Evolutionary conservation across 2,888 invertebrate species (phyloP), one percentile per base, ranked within the genome.

Genomic region (Cistogaster globosa): DNA sequence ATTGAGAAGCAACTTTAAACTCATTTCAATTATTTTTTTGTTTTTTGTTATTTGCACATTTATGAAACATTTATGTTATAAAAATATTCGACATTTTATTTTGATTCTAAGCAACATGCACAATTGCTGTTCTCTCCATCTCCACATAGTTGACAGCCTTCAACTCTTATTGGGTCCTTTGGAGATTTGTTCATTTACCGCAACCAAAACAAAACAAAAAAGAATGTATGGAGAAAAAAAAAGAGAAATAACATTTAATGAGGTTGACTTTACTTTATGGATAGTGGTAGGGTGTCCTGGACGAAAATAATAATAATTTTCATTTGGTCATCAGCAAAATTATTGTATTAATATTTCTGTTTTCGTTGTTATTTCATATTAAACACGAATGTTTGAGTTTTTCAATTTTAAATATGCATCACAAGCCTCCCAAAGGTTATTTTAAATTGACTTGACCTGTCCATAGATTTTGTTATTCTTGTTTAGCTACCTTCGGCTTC

Each of bases 391-490:
- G 65, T 57, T 76, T 71, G 42, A 71, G 82, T 65, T 82, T 72
- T 78, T 75, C 78, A 78, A 85, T 79, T 85, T 85, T 85, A 82
- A 85, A 82, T 85, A 82, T 85, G 85, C 85, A 85, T 78, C 78
- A 69, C 85, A 82, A 57, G 85, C 82, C 85, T 85, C 85, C 86
- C 85, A 86, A 86, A 87, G 88, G 88, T 89, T 89, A 90, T 91
- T 90, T 90, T 90, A 89, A 90, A 89, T 91, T 91, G 91, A 91
- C 90, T 91, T 89, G 85, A 84, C 82, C 85, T 79, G 84, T 86
- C 85, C 82, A 79, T 85, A 79, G 65, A 85, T 63, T 63, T 57
- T 3, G 18, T 65, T 60, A 45, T 71, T 75, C 18, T 42, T 55
- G 42, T 53, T 55, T 0, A 55, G 26, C 42, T 75, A 0, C 18